Conservation (phyloP, 2,797 vertebrate species). For the Tenualosa ilisha region DNA sequence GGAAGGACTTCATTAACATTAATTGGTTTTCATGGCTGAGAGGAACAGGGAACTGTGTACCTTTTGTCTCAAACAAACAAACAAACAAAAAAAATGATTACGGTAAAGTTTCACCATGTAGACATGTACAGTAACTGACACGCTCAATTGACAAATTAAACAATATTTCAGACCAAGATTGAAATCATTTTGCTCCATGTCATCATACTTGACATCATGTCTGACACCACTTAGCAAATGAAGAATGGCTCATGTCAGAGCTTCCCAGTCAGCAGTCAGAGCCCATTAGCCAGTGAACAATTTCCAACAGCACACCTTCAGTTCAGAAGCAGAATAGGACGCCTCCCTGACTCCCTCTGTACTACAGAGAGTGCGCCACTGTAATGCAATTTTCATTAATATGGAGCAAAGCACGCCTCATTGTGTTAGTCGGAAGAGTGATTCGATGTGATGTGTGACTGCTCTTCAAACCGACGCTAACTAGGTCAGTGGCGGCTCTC, state of each 20-base stretch:
- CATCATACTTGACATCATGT: background rate
- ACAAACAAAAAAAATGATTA: too few species aligned
- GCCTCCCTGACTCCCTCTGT: background rate
- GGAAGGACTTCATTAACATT: constrained; percentile 53
- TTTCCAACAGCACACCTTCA: background rate
- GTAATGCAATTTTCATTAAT: constrained; percentile 69
- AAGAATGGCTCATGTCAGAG: background rate
- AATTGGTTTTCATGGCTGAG: constrained; percentile 37
- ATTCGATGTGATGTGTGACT: constrained; percentile 73
- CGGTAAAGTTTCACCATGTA: background rate
- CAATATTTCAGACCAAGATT: too few species aligned
- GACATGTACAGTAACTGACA: too few species aligned
- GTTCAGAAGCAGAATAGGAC: background rate
- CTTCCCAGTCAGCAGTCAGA: background rate
- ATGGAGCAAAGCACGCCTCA: constrained; percentile 60
- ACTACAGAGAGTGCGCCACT: constrained; percentile 57
- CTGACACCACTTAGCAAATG: background rate
- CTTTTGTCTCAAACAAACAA: background rate
- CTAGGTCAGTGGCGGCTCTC: constrained; percentile 75
- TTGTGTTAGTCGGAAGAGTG: constrained; percentile 64
- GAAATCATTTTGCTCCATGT: background rate
- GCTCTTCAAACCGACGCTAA: constrained; percentile 72
- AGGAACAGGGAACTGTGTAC: background rate
- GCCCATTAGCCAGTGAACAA: background rate
- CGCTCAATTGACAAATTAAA: background rate